Percentiles rank a stretch among this genome's conserved stretches.
Conservation (phyloP, 2,888 invertebrate species). For the Frankliniella intonsa region DNA sequence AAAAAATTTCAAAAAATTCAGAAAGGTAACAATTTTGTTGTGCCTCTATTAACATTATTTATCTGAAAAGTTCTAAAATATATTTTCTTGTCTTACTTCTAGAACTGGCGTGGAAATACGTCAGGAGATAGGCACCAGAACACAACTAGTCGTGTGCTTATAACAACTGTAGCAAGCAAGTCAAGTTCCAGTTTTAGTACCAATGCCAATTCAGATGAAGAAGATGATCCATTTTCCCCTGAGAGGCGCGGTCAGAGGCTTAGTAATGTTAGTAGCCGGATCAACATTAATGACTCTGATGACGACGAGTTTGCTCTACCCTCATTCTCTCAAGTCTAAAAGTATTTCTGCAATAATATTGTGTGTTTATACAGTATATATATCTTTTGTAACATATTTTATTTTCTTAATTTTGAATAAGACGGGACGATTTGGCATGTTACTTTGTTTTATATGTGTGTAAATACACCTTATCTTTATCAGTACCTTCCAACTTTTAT, state of each 20-base stretch:
- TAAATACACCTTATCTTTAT: too few relatives aligned
- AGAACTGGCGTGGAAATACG: not conserved
- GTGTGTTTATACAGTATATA: too few relatives aligned
- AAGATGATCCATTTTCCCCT: not conserved
- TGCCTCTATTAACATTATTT: too few relatives aligned
- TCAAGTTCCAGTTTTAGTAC: not conserved
- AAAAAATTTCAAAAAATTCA: conserved; percentile 14
- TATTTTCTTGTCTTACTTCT: not conserved
- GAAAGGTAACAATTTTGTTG: not conserved
- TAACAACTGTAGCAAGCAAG: not conserved
- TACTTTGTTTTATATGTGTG: too few relatives aligned
- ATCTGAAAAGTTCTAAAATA: not conserved
- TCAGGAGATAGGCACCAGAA: not conserved
- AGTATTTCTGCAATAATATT: too few relatives aligned
- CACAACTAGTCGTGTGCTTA: not conserved
- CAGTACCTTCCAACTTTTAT: too few relatives aligned
- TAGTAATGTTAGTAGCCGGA: too few relatives aligned
- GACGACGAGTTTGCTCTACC: not conserved
- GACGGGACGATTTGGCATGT: too few relatives aligned
- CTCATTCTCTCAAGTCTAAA: not conserved
- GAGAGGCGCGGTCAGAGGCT: not conserved
- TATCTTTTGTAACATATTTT: too few relatives aligned
- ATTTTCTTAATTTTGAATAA: too few relatives aligned
- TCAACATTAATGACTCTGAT: not conserved
- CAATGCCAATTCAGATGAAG: not conserved